phyloP scores from a whole-genome alignment of 2,113 vertebrate genomes.

The rat (Rattus norvegicus) region GRCr8 NC_086031.1:46319001-46319500 shows the following conservation, averaged over 20 bases:
- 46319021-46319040: not conserved
- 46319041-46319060: not conserved
- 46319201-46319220: not conserved
- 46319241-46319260: not conserved
- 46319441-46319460: constrained; percentile 94
- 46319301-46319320: too few relatives aligned
- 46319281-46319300: too few relatives aligned
- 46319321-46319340: not conserved
- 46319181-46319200: not conserved
- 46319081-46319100: not conserved
- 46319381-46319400: not conserved
- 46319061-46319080: not conserved
- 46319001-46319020: not conserved
- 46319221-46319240: not conserved
- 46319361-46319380: not conserved
- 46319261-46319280: too few relatives aligned
- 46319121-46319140: not conserved
- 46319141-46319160: not conserved
- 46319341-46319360: not conserved
- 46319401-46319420: constrained; percentile 95
- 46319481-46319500: constrained; percentile 98
- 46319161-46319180: not conserved
- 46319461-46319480: constrained; percentile 96
- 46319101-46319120: not conserved
- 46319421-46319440: constrained; percentile 96